Conservation (phyloP, 2,113 vertebrate genomes). For the Crotalus tigris region DNA sequence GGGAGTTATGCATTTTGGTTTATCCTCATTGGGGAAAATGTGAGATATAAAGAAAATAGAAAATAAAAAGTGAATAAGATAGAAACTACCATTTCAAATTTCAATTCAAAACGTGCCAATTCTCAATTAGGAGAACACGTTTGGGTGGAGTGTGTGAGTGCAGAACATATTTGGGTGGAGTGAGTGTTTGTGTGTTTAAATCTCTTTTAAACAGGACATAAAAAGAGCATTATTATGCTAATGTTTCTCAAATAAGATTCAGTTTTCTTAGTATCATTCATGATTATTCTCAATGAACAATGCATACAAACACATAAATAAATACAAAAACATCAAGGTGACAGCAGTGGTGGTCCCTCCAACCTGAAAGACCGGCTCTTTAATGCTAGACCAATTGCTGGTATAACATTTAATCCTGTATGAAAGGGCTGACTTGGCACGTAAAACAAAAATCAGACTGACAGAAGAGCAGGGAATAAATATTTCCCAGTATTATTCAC, state of each 20-base stretch:
- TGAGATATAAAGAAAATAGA: background rate
- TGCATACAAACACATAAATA: background rate
- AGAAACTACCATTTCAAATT: background rate
- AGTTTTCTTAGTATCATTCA: too few species aligned
- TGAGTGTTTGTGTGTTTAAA: background rate
- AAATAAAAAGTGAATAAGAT: background rate
- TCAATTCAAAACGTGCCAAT: background rate
- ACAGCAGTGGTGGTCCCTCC: background rate
- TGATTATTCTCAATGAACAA: background rate
- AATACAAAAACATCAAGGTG: background rate
- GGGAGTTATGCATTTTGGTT: background rate
- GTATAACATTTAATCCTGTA: background rate
- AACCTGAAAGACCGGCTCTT: background rate
- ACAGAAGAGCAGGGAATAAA: background rate
- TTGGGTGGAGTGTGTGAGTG: background rate
- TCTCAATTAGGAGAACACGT: background rate
- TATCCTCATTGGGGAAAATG: background rate
- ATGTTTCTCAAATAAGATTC: background rate
- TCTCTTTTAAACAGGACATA: background rate
- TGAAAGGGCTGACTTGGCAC: background rate
- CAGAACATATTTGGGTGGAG: background rate
- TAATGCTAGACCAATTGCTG: background rate
- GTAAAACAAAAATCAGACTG: background rate
- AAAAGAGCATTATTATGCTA: background rate
- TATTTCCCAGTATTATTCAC: background rate